Evolutionary conservation across 2,888 invertebrate genomes (phyloP).

Genomic region (Meiosimyza decipiens): DNA sequence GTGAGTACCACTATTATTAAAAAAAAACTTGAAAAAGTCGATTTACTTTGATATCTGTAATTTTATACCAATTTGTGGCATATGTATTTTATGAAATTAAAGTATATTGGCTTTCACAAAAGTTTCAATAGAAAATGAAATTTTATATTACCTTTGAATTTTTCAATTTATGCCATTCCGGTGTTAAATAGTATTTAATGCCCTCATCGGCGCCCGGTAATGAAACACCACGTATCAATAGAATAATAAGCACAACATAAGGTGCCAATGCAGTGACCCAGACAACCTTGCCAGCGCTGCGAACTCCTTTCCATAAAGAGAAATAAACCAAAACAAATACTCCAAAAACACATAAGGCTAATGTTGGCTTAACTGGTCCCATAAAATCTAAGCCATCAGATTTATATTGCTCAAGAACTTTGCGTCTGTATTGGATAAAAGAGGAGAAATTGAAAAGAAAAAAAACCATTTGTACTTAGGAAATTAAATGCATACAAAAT

Average conservation of each 20-base stretch:
- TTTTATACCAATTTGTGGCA: too few species aligned
- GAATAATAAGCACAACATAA: constrained; percentile 88
- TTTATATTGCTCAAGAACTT: constrained; percentile 85
- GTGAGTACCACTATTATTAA: too few species aligned
- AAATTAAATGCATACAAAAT: constrained; percentile 20
- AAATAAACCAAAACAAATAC: constrained; percentile 96
- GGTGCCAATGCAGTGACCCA: constrained; percentile 96
- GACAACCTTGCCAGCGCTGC: constrained; percentile 94
- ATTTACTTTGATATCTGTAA: too few species aligned
- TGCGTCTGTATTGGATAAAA: constrained; percentile 72
- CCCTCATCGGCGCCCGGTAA: constrained; percentile 87
- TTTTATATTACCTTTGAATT: constrained; percentile 73
- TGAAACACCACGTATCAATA: constrained; percentile 84
- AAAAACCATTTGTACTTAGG: not conserved
- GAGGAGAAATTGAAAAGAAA: constrained; percentile 12
- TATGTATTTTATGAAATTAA: too few species aligned
- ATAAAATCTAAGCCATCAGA: constrained; percentile 86
- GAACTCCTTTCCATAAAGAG: constrained; percentile 95
- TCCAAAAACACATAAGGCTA: constrained; percentile 89
- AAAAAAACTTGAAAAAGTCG: too few species aligned
- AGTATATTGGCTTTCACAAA: not conserved
- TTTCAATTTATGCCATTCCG: constrained; percentile 86
- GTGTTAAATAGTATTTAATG: constrained; percentile 88
- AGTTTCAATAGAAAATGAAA: constrained; percentile 17
- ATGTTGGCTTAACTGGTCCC: constrained; percentile 88